A percentile compares a stretch with the other conserved stretches of the same genome.
Evolutionary conservation across 2,797 vertebrate species (phyloP).

Genomic region (Pempheris klunzingeri): DNA sequence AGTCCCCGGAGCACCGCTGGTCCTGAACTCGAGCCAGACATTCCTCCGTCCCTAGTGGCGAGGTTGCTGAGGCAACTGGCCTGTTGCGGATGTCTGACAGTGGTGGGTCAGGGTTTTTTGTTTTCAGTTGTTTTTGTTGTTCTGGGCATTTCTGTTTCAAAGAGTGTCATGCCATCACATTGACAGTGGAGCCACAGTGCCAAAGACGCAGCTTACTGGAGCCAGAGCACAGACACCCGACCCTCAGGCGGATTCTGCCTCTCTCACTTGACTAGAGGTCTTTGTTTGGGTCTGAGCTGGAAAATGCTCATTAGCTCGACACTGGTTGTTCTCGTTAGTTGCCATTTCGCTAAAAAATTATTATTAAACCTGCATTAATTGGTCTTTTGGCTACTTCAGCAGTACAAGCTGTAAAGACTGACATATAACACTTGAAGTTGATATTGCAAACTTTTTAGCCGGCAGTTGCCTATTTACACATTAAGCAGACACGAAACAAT

Average conservation of each 20-base stretch:
- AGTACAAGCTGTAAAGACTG: not conserved
- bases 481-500: not conserved
- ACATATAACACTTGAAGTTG: not conserved
- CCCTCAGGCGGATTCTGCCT: conserved; percentile 7
- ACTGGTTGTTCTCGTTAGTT: not conserved
- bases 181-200: conserved; percentile 1
- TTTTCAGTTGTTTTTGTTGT: conserved; percentile 40
- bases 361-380: not conserved
- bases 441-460: not conserved
- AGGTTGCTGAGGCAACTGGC: conserved; percentile 63
- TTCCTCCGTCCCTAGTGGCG: conserved; percentile 64
- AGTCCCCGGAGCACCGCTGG: conserved; percentile 59
- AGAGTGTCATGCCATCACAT: conserved; percentile 35
- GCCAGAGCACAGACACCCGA: not conserved
- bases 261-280: conserved; percentile 10
- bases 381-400: not conserved
- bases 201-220: conserved; percentile 22
- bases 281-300: conserved; percentile 15
- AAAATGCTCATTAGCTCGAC: conserved; percentile 9
- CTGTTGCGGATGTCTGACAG: conserved; percentile 58
- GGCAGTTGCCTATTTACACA: not conserved
- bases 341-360: too few relatives aligned
- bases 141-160: conserved; percentile 29
- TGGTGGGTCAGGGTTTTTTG: conserved; percentile 36
- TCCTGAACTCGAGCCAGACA: conserved; percentile 75